Base-by-base conservation (phyloP, 2,113 vertebrate genomes). In the Salvelinus alpinus region DNA sequence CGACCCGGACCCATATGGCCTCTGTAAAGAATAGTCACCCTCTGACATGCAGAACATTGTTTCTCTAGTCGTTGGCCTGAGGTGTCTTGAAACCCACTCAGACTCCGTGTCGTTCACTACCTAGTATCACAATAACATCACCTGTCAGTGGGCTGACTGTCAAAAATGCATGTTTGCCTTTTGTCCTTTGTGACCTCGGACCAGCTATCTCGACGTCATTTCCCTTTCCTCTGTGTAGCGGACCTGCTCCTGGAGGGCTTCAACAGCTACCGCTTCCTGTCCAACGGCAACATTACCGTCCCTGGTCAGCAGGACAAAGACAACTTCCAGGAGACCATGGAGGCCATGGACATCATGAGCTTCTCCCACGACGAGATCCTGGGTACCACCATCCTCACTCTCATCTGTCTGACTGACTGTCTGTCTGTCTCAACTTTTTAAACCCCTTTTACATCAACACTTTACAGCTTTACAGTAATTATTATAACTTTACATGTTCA, bases 231-330 rank as follows among this genome's bases (percentile, higher is more conserved):
- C 3, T 48, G 72, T 16, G 67, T 85, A 97, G 96, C 94, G 44
- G 96, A 97, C 81, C 88, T 97, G 84, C 93, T 96, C 72, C 94
- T 96, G 0, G 95, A 96, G 85, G 94, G 95, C 51, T 96, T 96
- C 69, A 97, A 93, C 92, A 95, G 92, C 90, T 99, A 99, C 91
- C 95, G 96, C 65, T 99, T 99, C 92, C 90, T 99, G 78, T 98
- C 97, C 64, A 99, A 99, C 16, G 98, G 98, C 66, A 97, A 99
- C 86, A 93, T 99, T 80, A 94, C 97, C 60, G 98, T 99, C 83
- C 98, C 98, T n/a, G 98, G 98, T 6, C 98, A 99, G 25, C 97
- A 99, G 83, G 98, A 99, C 93, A 99, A 99, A 82, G 98, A 99
- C 59, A 99, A 99, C 86, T 99, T 99, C 68, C 97, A 99, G 89